Evolutionary conservation across 2,888 invertebrate species (phyloP).

Genomic region (Sturmia bella): DNA sequence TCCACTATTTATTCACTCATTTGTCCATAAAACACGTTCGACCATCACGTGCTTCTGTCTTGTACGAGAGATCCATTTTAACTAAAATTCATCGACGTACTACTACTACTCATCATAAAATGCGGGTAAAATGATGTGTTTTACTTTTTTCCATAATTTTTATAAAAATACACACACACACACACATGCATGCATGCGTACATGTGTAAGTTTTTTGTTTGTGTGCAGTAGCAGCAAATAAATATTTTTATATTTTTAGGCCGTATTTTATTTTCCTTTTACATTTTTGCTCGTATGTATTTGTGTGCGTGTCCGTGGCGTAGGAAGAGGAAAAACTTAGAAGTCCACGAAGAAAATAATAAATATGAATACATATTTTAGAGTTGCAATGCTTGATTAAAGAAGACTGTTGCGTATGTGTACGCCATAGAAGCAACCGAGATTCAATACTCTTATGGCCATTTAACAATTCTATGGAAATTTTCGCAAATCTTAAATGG

Average conservation of each 20-base stretch:
- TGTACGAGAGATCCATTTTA: conserved; percentile 80
- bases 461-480: conserved; percentile 46
- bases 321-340: conserved; percentile 8
- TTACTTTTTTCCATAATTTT: conserved; percentile 19
- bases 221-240: background rate
- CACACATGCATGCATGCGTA: background rate
- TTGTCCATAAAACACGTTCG: conserved; percentile 71
- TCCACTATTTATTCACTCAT: conserved; percentile 50
- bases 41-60: conserved; percentile 80
- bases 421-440: background rate
- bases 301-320: background rate
- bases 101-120: background rate
- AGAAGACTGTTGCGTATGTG: background rate
- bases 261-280: conserved; percentile 6
- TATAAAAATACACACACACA: conserved; percentile 16
- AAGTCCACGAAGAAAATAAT: conserved; percentile 7
- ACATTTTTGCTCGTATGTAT: background rate
- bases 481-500: conserved; percentile 49
- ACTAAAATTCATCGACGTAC: conserved; percentile 67
- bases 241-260: conserved; percentile 11
- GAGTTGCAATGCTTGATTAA: background rate
- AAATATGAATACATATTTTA: conserved; percentile 28
- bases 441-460: conserved; percentile 27
- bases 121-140: background rate
- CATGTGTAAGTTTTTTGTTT: background rate